Percentiles rank a stretch among this genome's conserved stretches.
Evolutionary conservation across 2,888 invertebrate species (phyloP).

Genomic region (Mesorhabditis spiculigera): DNA sequence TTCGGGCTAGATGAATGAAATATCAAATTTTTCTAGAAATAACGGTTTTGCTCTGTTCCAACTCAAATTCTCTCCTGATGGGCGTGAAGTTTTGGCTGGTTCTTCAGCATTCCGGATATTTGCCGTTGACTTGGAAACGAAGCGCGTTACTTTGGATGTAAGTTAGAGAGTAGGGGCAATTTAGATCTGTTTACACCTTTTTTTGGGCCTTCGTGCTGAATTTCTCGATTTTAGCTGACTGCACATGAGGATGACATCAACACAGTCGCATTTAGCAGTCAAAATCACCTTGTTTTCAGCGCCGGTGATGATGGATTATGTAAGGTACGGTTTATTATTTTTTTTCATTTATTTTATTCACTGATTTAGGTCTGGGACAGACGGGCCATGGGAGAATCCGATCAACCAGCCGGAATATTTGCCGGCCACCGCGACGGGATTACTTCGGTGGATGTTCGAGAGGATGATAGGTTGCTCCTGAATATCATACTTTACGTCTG

Average conservation of each 20-base stretch:
- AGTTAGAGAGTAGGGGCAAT: background rate
- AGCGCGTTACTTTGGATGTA: slow-evolving; percentile 32
- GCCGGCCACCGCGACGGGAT: slow-evolving; percentile 80
- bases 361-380: slow-evolving; percentile 73
- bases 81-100: slow-evolving; percentile 72
- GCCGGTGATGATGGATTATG: slow-evolving; percentile 69
- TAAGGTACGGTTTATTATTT: slow-evolving; percentile 63
- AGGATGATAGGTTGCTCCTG: slow-evolving; percentile 68
- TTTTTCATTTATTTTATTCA: background rate
- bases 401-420: slow-evolving; percentile 71
- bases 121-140: slow-evolving; percentile 69
- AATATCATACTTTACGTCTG: too few relatives aligned
- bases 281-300: slow-evolving; percentile 74
- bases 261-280: slow-evolving; percentile 75
- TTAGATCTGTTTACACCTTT: too few relatives aligned
- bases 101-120: slow-evolving; percentile 77
- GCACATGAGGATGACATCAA: slow-evolving; percentile 78
- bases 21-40: too few relatives aligned
- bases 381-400: slow-evolving; percentile 67
- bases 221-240: slow-evolving; percentile 6
- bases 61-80: slow-evolving; percentile 74
- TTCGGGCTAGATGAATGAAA: too few relatives aligned
- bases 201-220: too few relatives aligned
- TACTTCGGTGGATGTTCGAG: slow-evolving; percentile 74
- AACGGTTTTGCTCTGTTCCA: slow-evolving; percentile 71